Conservation (phyloP, 2,888 invertebrate genomes). For the Andrena haemorrhoa region DNA sequence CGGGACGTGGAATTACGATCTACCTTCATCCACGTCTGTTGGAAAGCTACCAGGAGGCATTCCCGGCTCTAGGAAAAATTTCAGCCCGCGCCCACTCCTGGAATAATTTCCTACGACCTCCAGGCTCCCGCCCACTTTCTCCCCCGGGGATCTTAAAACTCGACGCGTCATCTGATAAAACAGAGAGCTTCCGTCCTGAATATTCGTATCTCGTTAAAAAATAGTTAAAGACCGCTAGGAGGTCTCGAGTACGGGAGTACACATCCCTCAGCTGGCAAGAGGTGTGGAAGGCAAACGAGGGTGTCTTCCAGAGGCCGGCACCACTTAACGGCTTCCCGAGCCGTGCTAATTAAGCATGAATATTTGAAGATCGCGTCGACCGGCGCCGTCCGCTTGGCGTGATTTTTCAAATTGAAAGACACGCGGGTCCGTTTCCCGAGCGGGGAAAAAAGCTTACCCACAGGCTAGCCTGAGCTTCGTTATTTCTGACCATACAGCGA, state of each 20-base stretch:
- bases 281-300: slow-evolving; percentile 19
- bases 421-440: neutral
- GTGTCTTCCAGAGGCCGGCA: slow-evolving; percentile 2
- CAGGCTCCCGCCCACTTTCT: neutral
- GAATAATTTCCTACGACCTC: neutral
- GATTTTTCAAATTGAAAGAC: slow-evolving; percentile 32
- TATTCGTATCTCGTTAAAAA: slow-evolving; percentile 18
- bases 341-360: slow-evolving; percentile 49
- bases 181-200: neutral
- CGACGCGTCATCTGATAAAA: slow-evolving; percentile 19
- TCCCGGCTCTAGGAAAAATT: neutral
- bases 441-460: slow-evolving; percentile 2
- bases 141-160: neutral
- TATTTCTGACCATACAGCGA: neutral
- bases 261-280: slow-evolving; percentile 5
- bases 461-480: neutral
- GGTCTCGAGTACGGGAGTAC: neutral
- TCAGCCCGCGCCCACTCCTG: neutral
- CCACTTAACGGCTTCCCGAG: slow-evolving; percentile 33
- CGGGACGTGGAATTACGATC: neutral
- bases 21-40: neutral
- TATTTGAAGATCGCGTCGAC: slow-evolving; percentile 36
- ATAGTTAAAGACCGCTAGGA: slow-evolving; percentile 12
- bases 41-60: neutral
- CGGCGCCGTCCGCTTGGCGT: neutral